phyloP scores from a whole-genome alignment of 2,888 invertebrate genomes.

The Lapara coniferarum region DNA sequence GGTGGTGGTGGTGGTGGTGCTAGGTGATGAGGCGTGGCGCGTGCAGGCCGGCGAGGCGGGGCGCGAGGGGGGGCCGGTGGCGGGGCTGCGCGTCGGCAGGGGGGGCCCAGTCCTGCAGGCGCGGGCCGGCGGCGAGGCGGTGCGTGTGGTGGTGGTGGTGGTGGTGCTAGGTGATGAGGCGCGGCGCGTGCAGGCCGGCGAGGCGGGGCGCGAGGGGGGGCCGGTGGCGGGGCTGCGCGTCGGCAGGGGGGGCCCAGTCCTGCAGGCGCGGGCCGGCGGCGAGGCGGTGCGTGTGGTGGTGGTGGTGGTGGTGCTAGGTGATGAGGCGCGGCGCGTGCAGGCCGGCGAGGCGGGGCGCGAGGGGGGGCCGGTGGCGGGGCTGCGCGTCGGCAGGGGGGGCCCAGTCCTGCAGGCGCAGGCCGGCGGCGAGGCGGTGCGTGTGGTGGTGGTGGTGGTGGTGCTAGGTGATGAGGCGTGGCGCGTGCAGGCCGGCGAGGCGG shows the following conservation, averaged over 20 bases:
- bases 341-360: slow-evolving; percentile 92
- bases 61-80: slow-evolving; percentile 90
- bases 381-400: slow-evolving; percentile 85
- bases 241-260: slow-evolving; percentile 93
- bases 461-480: slow-evolving; percentile 91
- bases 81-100: slow-evolving; percentile 67
- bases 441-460: slow-evolving; percentile 85
- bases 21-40: slow-evolving; percentile 92
- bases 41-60: slow-evolving; percentile 93
- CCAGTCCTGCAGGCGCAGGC: slow-evolving; percentile 96
- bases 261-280: slow-evolving; percentile 93
- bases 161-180: slow-evolving; percentile 86
- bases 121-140: slow-evolving; percentile 92
- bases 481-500: slow-evolving; percentile 93
- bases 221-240: slow-evolving; percentile 63
- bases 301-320: slow-evolving; percentile 79
- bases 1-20: slow-evolving; percentile 83
- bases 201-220: slow-evolving; percentile 92
- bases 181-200: slow-evolving; percentile 94
- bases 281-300: slow-evolving; percentile 95
- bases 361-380: slow-evolving; percentile 85
- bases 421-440: slow-evolving; percentile 94
- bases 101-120: slow-evolving; percentile 96
- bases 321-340: slow-evolving; percentile 94
- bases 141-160: slow-evolving; percentile 92